phyloP scores from a whole-genome alignment of 2,888 invertebrate genomes.

The Chironomus tentans region DNA sequence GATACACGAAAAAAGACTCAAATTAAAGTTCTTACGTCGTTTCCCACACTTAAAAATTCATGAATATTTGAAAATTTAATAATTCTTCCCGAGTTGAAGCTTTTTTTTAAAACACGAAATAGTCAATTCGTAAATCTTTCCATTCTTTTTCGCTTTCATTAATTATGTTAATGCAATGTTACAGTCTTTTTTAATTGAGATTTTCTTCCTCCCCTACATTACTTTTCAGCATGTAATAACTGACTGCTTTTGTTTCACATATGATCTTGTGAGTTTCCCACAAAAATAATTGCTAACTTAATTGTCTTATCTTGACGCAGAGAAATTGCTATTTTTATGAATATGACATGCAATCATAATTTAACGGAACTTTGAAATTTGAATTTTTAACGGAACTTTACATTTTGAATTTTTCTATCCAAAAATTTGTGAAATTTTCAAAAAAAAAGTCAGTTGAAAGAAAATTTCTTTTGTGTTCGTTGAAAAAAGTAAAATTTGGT shows the following conservation, averaged over 20 bases:
- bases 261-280: not conserved
- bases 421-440: not conserved
- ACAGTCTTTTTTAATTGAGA: not conserved
- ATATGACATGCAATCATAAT: too few relatives aligned
- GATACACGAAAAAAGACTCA: not conserved
- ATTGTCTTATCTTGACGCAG: too few relatives aligned
- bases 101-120: not conserved
- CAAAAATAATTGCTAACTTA: not conserved
- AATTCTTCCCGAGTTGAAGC: not conserved
- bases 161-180: not conserved
- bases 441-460: not conserved
- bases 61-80: conserved; percentile 11
- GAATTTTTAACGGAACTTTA: too few relatives aligned
- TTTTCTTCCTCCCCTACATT: not conserved
- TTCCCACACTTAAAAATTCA: conserved; percentile 24
- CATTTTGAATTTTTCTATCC: not conserved
- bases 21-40: not conserved
- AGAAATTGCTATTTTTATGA: too few relatives aligned
- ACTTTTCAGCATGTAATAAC: not conserved
- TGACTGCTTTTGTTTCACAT: not conserved
- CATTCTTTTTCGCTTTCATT: not conserved
- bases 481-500: too few relatives aligned
- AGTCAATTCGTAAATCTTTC: not conserved
- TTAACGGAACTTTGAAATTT: too few relatives aligned
- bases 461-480: not conserved